Evolutionary conservation across 2,113 vertebrate species (phyloP), one percentile per base, ranked within the genome.

Genomic region (Chaetodon auriga): DNA sequence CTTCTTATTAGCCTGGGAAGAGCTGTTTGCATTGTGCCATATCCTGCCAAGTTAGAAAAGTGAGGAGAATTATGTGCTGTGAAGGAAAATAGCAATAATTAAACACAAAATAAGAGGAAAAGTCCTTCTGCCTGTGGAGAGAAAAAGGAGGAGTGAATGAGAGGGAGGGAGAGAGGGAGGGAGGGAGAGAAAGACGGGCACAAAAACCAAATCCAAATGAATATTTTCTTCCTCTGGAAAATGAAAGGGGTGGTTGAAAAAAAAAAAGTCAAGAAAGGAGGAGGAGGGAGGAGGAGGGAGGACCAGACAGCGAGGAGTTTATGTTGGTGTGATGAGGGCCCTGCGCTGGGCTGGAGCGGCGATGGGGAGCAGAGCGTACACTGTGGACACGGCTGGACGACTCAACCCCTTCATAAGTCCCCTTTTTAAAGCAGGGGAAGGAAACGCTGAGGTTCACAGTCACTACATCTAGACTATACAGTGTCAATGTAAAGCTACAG

Each of bases 381-480:
- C 62, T 80, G 82, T 90, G 92, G 92, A 92, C 90, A 92, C 58
- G 87, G 87, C 92, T 90, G 89, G 90, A 75, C 82, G 68, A 87
- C 82, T 85, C 75, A 78, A 81, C 82, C 87, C 89, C 89, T 90
- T 90, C 91, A 85, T 87, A 89, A 73, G 75, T 91, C 93, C 81
- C 92, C 93, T 82, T 90, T 86, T 93, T 82, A 79, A 85, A 81
- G 72, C 66, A 16, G 84, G 87, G 93, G 91, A 90, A 93, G 90
- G 88, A 93, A 93, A 87, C 57, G 53, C 77, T 94, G 94, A 93
- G 82, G 93, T 95, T 93, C 94, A 96, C 93, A 89, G 84, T 92
- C 91, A 89, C 79, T 97, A 95, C 95, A 96, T 92, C 94, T 91
- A 98, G 96, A 97, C 95, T 97, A 97, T 93, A 97, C 95, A 96